Conservation (phyloP, 2,888 invertebrate genomes). For the Xanthia togata region DNA sequence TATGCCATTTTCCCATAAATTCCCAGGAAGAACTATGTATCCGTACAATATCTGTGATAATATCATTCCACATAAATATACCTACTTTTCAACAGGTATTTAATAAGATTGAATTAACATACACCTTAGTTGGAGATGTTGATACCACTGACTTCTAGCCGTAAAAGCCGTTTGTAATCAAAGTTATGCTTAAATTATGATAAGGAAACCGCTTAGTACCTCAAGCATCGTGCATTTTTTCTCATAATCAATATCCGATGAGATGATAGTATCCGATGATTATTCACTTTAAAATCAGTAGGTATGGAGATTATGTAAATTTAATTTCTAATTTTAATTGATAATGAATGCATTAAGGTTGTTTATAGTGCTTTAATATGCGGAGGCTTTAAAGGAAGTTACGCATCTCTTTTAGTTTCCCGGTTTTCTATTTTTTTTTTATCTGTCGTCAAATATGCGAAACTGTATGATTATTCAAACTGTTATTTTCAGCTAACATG, state of each 20-base stretch:
- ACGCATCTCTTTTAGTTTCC: neutral
- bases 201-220: conserved; percentile 31
- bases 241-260: conserved; percentile 23
- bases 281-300: conserved; percentile 32
- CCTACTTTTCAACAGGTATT: conserved; percentile 9
- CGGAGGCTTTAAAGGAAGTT: conserved; percentile 21
- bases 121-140: neutral
- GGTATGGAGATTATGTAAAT: conserved; percentile 41
- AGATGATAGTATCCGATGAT: conserved; percentile 1
- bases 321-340: conserved; percentile 37
- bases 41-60: neutral
- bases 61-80: neutral
- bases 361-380: conserved; percentile 21
- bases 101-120: conserved; percentile 28
- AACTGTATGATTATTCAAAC: neutral
- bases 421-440: conserved; percentile 5
- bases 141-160: neutral
- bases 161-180: conserved; percentile 15
- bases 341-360: conserved; percentile 24
- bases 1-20: neutral
- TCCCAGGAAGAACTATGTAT: neutral
- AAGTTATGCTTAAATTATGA: conserved; percentile 39
- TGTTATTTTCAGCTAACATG: neutral
- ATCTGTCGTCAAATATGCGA: neutral
- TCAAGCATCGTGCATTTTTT: conserved; percentile 22